Conservation (phyloP, 2,888 invertebrate species). For the Lobophora halterata region DNA sequence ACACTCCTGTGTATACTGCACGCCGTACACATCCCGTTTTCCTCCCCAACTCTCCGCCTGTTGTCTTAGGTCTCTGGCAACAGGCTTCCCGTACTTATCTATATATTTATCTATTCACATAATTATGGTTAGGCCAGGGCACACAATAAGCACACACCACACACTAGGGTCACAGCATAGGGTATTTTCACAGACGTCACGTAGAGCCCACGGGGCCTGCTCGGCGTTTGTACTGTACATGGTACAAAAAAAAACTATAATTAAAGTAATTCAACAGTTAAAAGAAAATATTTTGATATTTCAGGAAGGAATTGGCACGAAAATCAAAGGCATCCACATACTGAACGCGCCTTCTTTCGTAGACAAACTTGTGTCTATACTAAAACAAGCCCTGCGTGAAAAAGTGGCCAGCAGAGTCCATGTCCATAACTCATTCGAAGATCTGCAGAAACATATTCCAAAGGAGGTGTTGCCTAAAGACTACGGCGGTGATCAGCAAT, state of each 20-base stretch:
- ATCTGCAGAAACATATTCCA: conserved; percentile 60
- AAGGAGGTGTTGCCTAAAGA: conserved; percentile 66
- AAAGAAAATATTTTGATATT: conserved; percentile 21
- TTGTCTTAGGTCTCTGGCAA: too few species aligned
- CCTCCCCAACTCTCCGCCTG: too few species aligned
- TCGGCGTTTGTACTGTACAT: too few species aligned
- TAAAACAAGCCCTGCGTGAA: conserved; percentile 63
- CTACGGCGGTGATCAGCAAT: conserved; percentile 58
- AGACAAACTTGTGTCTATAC: conserved; percentile 56
- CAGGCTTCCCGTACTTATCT: too few species aligned
- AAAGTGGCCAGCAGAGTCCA: conserved; percentile 65
- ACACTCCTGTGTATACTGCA: too few species aligned
- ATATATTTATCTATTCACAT: too few species aligned
- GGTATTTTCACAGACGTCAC: too few species aligned
- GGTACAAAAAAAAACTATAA: neutral
- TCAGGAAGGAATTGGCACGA: conserved; percentile 68
- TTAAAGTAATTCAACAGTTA: neutral
- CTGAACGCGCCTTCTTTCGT: conserved; percentile 65
- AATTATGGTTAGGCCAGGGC: too few species aligned
- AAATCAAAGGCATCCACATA: conserved; percentile 71
- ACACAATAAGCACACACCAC: too few species aligned
- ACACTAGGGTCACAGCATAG: too few species aligned
- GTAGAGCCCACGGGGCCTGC: too few species aligned
- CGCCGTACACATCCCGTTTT: too few species aligned
- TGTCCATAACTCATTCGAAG: conserved; percentile 59